Percentiles rank a stretch among this genome's conserved stretches.
These are phyloP conservation scores for Choloepus didactylus DNA, from an alignment of 2,797 vertebrate species.

Conservation along the genomic window DNA sequence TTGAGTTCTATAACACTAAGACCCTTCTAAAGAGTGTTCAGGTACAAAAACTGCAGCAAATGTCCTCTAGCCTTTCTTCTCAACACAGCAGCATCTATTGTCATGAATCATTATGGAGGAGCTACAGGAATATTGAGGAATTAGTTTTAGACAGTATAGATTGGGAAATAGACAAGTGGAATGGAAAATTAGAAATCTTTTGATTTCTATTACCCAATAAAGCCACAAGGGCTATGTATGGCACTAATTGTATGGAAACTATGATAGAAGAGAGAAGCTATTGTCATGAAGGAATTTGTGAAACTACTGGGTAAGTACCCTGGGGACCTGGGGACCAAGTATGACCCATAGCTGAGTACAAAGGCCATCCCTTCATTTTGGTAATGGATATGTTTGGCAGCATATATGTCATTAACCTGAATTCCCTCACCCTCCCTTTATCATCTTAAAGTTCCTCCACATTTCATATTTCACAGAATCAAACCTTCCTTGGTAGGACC, in stretches of 20 bases:
- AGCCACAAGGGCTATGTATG: background rate
- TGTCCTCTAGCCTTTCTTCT: background rate
- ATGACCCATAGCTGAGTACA: background rate
- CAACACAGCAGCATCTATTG: too few relatives aligned
- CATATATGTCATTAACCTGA: background rate
- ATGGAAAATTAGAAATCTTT: background rate
- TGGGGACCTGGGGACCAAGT: background rate
- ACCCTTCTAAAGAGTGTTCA: background rate
- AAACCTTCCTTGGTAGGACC: too few relatives aligned
- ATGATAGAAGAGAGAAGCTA: background rate
- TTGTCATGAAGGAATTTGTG: background rate
- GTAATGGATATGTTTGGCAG: background rate
- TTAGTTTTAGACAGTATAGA: background rate
- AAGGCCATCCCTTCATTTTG: background rate
- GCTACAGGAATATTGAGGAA: background rate
- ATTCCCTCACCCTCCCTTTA: background rate
- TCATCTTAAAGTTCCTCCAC: background rate
- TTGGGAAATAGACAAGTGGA: background rate
- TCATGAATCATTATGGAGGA: background rate
- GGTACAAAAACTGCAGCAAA: background rate
- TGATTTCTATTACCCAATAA: background rate
- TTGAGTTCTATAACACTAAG: background rate
- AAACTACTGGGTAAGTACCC: background rate
- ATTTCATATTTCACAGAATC: background rate
- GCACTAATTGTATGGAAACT: background rate